A percentile compares a stretch with the other conserved stretches of the same genome.
Conservation (phyloP, 2,888 invertebrate genomes). For the Theretra japonica region DNA sequence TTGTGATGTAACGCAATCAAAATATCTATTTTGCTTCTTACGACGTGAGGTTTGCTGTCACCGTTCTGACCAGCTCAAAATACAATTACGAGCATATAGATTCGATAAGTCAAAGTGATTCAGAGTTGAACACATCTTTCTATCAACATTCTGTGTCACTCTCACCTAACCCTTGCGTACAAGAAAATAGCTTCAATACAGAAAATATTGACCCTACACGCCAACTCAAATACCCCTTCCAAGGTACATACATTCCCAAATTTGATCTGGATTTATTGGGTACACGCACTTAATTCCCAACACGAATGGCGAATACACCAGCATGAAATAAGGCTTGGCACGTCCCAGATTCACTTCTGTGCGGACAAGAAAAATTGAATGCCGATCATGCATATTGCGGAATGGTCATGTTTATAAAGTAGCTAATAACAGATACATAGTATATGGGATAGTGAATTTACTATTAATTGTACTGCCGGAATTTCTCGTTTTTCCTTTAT, state of each 20-base stretch:
- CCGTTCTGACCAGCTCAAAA: too few species aligned
- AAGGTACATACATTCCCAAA: slow-evolving; percentile 16
- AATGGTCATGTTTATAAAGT: slow-evolving; percentile 5
- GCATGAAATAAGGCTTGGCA: slow-evolving; percentile 11
- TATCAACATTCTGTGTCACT: too few species aligned
- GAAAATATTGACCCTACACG: background rate
- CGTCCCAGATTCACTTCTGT: slow-evolving; percentile 17
- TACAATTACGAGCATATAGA: too few species aligned
- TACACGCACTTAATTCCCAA: slow-evolving; percentile 25
- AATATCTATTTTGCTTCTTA: too few species aligned
- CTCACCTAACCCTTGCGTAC: too few species aligned
- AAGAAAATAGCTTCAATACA: too few species aligned
- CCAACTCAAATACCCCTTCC: background rate
- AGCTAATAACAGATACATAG: background rate
- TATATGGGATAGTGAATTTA: background rate
- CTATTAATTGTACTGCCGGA: background rate
- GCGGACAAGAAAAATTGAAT: slow-evolving; percentile 18
- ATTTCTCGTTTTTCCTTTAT: background rate
- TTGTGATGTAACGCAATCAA: too few species aligned
- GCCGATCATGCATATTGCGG: slow-evolving; percentile 11
- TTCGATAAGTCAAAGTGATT: too few species aligned
- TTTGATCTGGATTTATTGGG: slow-evolving; percentile 29
- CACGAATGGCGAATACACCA: slow-evolving; percentile 18
- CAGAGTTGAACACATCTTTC: too few species aligned
- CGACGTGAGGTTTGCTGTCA: too few species aligned